Conservation (phyloP, 2,797 vertebrate genomes). For the Cossypha niveicapilla region DNA sequence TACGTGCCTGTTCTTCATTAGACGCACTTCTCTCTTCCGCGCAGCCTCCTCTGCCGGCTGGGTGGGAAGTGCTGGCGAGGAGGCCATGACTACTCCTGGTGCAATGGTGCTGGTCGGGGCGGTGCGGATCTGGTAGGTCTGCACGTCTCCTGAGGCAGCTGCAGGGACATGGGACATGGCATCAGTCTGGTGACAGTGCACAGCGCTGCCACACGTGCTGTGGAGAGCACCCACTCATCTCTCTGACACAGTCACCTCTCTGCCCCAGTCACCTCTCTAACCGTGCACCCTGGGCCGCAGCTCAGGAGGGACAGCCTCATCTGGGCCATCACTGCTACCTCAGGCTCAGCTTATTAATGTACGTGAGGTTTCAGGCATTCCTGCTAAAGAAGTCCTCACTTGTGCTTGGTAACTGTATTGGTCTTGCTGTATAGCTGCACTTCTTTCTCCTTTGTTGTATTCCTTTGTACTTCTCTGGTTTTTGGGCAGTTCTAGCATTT, state of each 20-base stretch:
- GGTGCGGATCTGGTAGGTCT: constrained; percentile 98
- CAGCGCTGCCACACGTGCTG: fast-evolving
- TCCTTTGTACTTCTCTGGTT: background rate
- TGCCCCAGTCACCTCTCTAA: background rate
- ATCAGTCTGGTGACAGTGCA: background rate
- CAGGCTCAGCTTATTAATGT: background rate
- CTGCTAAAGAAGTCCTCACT: background rate
- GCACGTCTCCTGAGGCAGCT: constrained; percentile 96
- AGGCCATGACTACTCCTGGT: constrained; percentile 93
- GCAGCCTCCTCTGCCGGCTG: constrained; percentile 93
- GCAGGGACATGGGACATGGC: background rate
- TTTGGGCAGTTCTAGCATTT: constrained; percentile 31
- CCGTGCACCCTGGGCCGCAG: background rate
- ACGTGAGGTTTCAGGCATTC: background rate
- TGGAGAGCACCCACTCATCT: background rate
- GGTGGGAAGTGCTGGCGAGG: constrained; percentile 88
- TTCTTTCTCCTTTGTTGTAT: background rate
- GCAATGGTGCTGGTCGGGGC: constrained; percentile 90
- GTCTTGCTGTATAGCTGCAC: background rate
- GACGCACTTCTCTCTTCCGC: constrained; percentile 94
- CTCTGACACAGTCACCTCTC: background rate
- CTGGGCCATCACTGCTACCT: background rate
- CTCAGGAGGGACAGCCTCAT: background rate
- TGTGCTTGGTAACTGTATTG: background rate
- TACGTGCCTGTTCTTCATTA: constrained; percentile 97